Evolutionary conservation across 2,888 invertebrate genomes (phyloP).

Genomic region (Embidobia sp.): DNA sequence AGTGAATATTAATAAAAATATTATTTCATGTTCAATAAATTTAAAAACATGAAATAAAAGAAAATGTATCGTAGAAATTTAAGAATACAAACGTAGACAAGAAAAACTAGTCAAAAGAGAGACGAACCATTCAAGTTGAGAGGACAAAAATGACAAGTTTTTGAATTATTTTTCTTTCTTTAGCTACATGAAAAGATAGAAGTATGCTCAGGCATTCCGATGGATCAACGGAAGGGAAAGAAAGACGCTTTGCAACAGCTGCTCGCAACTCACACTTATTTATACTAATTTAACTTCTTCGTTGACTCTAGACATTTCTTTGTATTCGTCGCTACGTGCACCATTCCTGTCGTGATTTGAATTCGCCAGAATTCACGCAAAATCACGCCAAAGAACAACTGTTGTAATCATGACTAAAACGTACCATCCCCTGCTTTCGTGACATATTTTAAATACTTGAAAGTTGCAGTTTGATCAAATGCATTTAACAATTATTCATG

Average conservation of each 20-base stretch:
- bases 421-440: too few relatives aligned
- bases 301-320: slow-evolving; percentile 62
- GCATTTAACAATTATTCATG: too few relatives aligned
- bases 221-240: slow-evolving; percentile 39
- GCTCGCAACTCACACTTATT: slow-evolving; percentile 72
- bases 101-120: slow-evolving; percentile 50
- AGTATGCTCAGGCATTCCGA: slow-evolving; percentile 28
- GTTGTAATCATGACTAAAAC: slow-evolving; percentile 19
- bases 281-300: slow-evolving; percentile 73
- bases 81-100: too few relatives aligned
- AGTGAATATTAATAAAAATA: too few relatives aligned
- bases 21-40: slow-evolving; percentile 18
- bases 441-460: neutral
- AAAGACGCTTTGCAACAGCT: slow-evolving; percentile 68
- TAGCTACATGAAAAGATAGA: slow-evolving; percentile 45
- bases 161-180: slow-evolving; percentile 62
- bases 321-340: slow-evolving; percentile 37
- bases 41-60: slow-evolving; percentile 23
- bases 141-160: slow-evolving; percentile 57
- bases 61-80: too few relatives aligned
- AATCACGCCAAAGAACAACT: slow-evolving; percentile 53
- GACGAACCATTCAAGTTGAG: slow-evolving; percentile 30
- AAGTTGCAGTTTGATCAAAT: too few relatives aligned
- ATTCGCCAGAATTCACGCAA: slow-evolving; percentile 45
- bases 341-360: slow-evolving; percentile 45